These are phyloP conservation scores for Myotis findleyi DNA, from an alignment of 2,797 vertebrate genomes.

Conservation along the genomic window DNA sequence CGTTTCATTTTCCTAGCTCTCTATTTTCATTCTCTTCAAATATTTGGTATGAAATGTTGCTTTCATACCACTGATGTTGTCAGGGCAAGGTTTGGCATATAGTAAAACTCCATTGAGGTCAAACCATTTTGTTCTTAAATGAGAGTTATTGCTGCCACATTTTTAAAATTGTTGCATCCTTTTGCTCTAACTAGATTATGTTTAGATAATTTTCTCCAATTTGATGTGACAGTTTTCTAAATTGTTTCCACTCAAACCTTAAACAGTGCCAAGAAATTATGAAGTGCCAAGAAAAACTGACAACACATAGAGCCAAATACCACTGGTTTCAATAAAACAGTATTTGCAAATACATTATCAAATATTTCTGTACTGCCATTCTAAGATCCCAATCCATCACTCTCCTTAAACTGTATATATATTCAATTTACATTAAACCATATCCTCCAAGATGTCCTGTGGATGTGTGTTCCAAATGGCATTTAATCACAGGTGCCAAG, in stretches of 20 bases:
- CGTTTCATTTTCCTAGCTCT: neutral
- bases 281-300: conserved; percentile 62
- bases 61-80: rapidly evolving
- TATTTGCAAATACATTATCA: conserved; percentile 56
- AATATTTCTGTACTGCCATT: neutral
- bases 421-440: conserved; percentile 29
- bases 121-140: neutral
- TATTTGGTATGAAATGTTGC: neutral
- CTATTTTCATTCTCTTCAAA: neutral
- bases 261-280: conserved; percentile 59
- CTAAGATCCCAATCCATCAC: conserved; percentile 4
- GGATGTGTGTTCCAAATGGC: conserved; percentile 56
- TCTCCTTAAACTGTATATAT: neutral
- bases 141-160: neutral
- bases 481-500: conserved; percentile 59
- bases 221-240: conserved; percentile 65
- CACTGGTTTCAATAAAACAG: neutral
- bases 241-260: conserved; percentile 61
- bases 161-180: neutral
- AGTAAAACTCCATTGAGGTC: neutral
- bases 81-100: neutral
- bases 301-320: conserved; percentile 25
- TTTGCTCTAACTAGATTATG: conserved; percentile 60
- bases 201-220: conserved; percentile 64
- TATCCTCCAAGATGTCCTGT: conserved; percentile 58